Base-by-base conservation (phyloP, 2,797 vertebrate genomes). In the Tenualosa ilisha region DNA sequence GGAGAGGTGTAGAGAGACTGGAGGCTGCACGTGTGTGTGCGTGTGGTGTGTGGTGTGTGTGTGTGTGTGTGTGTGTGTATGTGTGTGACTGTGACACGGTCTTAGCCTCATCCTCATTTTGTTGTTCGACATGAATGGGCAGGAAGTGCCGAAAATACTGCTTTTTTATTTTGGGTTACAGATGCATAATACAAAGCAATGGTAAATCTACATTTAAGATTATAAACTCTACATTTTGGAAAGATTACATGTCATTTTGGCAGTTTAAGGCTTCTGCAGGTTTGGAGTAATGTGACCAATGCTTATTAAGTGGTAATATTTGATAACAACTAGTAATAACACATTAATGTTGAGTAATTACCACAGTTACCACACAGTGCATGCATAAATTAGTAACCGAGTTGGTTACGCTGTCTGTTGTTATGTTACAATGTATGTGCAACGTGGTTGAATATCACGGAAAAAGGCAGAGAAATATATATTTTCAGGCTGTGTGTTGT, bases 91-190 rank as follows among this genome's bases (percentile, higher is more conserved):
- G 26, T 3, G 40, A 9, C 40, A 91, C 22, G 1, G 15, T 13
- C 91, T 93, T 89, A 82, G 92, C 90, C 90, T 94, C 94, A 93
- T 92, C 93, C 90, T 89, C 88, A 91, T 92, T 92, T 94, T 92
- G 91, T 89, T 87, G 89, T 90, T 46, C 43, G 9, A 46, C 68
- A 75, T 75, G 15, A 75, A 75, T 75, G 6, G 68, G 15, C 68
- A 75, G 68, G 68, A 43, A 43, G 37, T 43, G 37, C 31, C 6
- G 31, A 26, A 12, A 68, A 68, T n/a, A 1, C 22, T 24, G n/a
- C 6, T 61, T 4, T 61, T 61, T 56, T 20, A 5, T 22, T 3
- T 46, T 12, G 8, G 9, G 17, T 72, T 72, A 72, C 68, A 40
- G 3, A 72, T 12, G 68, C 37, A 40, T 72, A 22, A 22, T 56